Conservation (phyloP, 2,888 invertebrate species). For the Nephrotoma guestfalica region DNA sequence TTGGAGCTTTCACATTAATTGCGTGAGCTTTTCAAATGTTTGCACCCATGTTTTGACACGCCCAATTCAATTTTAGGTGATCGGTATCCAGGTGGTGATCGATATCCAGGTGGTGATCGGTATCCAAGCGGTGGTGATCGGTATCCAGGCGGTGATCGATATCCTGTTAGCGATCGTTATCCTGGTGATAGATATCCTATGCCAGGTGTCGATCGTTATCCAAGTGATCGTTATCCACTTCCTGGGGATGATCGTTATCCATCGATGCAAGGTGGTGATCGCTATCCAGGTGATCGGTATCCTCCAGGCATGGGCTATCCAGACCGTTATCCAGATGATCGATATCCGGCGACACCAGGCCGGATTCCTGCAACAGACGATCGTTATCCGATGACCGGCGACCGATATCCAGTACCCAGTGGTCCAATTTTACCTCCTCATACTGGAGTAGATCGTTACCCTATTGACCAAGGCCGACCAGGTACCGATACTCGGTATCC, state of each 20-base stretch:
- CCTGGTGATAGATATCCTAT: conserved; percentile 31
- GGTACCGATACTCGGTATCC: conserved; percentile 31
- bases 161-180: conserved; percentile 31
- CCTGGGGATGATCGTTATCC: conserved; percentile 26
- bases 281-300: conserved; percentile 33
- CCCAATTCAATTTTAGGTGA: conserved; percentile 14
- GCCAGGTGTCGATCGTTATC: conserved; percentile 29
- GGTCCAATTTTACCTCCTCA: conserved; percentile 17
- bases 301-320: conserved; percentile 29
- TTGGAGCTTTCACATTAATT: conserved; percentile 13
- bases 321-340: conserved; percentile 24
- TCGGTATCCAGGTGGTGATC: conserved; percentile 22
- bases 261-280: conserved; percentile 19
- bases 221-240: conserved; percentile 28
- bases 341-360: conserved; percentile 25
- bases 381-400: conserved; percentile 28
- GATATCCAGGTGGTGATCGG: conserved; percentile 19
- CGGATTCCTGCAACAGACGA: conserved; percentile 23
- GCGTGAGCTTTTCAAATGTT: conserved; percentile 15
- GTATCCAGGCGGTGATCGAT: conserved; percentile 27
- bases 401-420: conserved; percentile 18
- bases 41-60: background rate
- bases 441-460: conserved; percentile 15
- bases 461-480: conserved; percentile 35
- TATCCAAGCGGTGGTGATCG: conserved; percentile 27